Evolutionary conservation across 2,797 vertebrate species (phyloP), one percentile per base, ranked within the genome.

Genomic region (Alectoris magna): DNA sequence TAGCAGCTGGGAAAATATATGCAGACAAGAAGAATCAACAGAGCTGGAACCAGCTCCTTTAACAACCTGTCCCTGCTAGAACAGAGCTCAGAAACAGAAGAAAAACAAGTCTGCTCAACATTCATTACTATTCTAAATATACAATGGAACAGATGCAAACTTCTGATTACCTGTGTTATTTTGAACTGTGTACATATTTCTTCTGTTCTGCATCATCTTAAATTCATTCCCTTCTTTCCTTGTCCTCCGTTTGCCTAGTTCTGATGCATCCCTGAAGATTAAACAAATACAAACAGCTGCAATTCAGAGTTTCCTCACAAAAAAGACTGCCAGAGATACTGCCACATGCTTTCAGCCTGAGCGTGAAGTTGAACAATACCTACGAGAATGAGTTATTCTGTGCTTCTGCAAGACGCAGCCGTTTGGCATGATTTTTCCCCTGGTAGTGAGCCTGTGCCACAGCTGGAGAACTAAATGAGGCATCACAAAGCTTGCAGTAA

Each of bases 391-490:
- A 97, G 97, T 97, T 96, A 97, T 97, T 99, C 95, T 99, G 99
- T 70, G 99, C 98, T 96, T 99, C 99, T 0, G 98, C 98, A 82
- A 99, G 98, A 15, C 99, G 98, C 56, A 99, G 98, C 93, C 98
- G 98, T 98, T 99, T 99, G 97, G 99, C 99, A 4, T 99, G 99
- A 96, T 99, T 99, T 93, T 99, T 99, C 86, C 99, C 99, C 96
- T 99, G 98, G 96, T 99, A 99, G 97, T 99, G 99, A 53, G 99
- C 99, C 97, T 99, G 99, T 2, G 99, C 99, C 76, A 99, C 99
- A 7, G 99, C 99, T 0, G 98, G 98, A 6, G 99, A 99, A 38
- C 99, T 99, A 96, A 99, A 99, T 31, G 99, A 99, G 90, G 99
- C 99, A 2, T 99, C 99, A 14, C 99, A 99, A 76, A 99, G 98